Base-by-base conservation (phyloP, 2,797 vertebrate species). In the Scomberomorus guttatus region DNA sequence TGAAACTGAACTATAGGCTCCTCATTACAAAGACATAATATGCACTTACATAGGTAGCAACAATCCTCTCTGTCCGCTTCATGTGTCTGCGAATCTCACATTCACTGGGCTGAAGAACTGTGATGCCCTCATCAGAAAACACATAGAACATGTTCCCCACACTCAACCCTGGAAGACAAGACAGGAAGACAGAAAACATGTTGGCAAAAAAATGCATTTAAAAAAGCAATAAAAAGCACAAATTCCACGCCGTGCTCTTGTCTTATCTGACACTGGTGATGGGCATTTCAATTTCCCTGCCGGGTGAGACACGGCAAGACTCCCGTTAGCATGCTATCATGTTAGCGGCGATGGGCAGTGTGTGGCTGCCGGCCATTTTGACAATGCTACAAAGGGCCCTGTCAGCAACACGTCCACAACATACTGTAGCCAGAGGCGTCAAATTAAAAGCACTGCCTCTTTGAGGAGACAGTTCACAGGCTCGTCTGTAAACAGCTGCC, bases 101-200 rank as follows among this genome's bases (percentile, higher is more conserved):
- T 81, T 97, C 97, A 0, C 86, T 91, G 0, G 98, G 98, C 89
- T 98, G 97, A 55, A 99, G 94, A 75, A 97, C 89, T 3, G 95
- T 95, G 90, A 99, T 95, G 70, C 98, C 98, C 14, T 98, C 96
- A 1, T 98, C 95, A 0, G 97, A 97, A 92, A 99, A 99, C 85
- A 99, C 92, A 9, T 99, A 99, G 92, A 99, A 99, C 97, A 99
- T 96, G 81, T 99, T 98, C 73, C 98, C 98, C 72, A 99, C 97
- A 54, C 98, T 98, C 91, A 99, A 85, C 32, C 98, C 97, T 99
- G 90, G 20, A 87, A 86, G 75, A 84, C 48, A 51, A 65, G 27
- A 88, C 25, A 57, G 57, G 66, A 18, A 29, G 27, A 84, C 52
- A 70, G n/a, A 29, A 58, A 54, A 2, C 37, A 58, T n/a, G 6